phyloP scores from a whole-genome alignment of 2,113 vertebrate species.

The Echinops telfairi region DNA sequence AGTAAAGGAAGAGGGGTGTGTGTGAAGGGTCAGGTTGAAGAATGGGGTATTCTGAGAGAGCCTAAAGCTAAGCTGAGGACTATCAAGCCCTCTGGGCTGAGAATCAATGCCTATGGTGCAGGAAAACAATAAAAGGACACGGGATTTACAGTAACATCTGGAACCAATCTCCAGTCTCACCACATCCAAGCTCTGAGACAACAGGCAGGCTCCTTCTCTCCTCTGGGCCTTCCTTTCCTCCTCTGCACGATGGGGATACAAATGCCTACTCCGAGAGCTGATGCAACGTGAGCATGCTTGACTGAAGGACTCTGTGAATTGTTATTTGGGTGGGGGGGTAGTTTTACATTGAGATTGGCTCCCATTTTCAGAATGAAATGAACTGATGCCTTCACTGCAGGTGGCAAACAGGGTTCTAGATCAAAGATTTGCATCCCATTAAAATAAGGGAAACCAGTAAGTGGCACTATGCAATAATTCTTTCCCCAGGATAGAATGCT shows the following conservation, averaged over 20 bases:
- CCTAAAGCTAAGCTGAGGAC: background rate
- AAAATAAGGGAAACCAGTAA: conserved; percentile 42
- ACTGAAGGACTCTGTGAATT: background rate
- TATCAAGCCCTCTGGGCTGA: conserved; percentile 33
- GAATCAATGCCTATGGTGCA: background rate
- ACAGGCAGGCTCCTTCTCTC: background rate
- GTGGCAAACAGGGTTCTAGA: background rate
- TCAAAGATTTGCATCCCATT: conserved; percentile 7
- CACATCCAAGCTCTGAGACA: background rate
- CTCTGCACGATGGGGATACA: background rate
- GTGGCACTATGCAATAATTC: background rate
- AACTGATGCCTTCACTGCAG: background rate
- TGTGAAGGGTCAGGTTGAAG: background rate
- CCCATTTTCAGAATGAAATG: conserved; percentile 34
- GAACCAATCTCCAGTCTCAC: background rate
- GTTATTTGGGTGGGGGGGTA: background rate
- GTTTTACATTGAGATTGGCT: background rate
- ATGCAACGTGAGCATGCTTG: background rate
- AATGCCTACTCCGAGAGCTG: background rate
- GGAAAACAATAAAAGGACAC: background rate
- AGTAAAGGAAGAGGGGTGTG: background rate
- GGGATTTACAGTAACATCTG: background rate
- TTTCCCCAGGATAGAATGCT: background rate
- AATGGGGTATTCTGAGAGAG: background rate
- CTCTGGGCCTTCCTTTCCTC: conserved; percentile 5